phyloP scores from a whole-genome alignment of 1,140 invertebrate genomes.

The Drepana arcuata region DNA sequence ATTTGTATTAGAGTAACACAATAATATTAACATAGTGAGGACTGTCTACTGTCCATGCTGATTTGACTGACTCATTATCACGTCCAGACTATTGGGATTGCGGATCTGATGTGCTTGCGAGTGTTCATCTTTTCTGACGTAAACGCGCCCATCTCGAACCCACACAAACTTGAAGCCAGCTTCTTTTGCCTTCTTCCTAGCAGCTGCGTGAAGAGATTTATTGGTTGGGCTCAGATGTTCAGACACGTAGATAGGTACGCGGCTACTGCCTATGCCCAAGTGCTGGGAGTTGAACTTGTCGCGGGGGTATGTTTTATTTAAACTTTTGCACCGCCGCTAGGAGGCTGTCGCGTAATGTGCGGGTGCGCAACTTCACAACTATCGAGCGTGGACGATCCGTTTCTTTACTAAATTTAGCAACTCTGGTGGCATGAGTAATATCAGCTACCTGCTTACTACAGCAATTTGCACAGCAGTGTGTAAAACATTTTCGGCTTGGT shows the following conservation, averaged over 20 bases:
- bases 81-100: neutral
- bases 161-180: too few relatives aligned
- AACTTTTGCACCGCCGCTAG: neutral
- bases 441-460: neutral
- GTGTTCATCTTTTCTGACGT: too few relatives aligned
- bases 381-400: neutral
- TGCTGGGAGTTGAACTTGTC: neutral
- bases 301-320: neutral
- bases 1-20: neutral
- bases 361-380: neutral
- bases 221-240: neutral
- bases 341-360: neutral
- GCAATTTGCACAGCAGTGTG: neutral
- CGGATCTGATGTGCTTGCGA: neutral
- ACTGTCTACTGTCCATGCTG: neutral
- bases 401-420: neutral
- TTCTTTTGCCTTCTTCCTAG: neutral
- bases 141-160: too few relatives aligned
- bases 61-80: too few relatives aligned
- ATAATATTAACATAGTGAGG: neutral
- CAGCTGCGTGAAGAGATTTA: neutral
- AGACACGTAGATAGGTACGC: neutral
- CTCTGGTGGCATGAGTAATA: neutral
- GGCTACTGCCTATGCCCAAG: neutral
- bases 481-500: neutral